These are phyloP conservation scores for Vireo altiloquus DNA, from an alignment of 2,113 vertebrate genomes.

Conservation along the genomic window DNA sequence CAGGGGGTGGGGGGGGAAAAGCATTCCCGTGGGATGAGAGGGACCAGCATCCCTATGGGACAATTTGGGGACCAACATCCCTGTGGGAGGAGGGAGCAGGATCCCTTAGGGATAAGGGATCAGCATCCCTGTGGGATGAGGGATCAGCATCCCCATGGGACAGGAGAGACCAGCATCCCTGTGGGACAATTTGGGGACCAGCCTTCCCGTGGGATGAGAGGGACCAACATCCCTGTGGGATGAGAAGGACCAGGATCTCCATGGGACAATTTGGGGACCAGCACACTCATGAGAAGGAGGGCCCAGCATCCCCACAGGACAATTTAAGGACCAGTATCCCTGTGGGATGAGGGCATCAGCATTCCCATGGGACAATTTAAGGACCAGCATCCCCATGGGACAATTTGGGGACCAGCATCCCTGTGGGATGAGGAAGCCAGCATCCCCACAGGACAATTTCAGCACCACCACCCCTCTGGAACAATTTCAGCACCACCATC, in stretches of 20 bases:
- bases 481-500: too few relatives aligned
- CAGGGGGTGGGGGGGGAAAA: background rate
- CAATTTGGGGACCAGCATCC: too few relatives aligned
- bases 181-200: fast-evolving
- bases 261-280: background rate
- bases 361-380: too few relatives aligned
- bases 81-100: too few relatives aligned
- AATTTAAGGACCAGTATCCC: background rate
- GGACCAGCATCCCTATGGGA: background rate
- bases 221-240: too few relatives aligned
- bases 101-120: background rate
- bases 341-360: too few relatives aligned
- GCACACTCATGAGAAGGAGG: too few relatives aligned
- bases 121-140: fast-evolving
- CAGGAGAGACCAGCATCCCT: background rate
- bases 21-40: background rate
- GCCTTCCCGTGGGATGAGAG: too few relatives aligned
- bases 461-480: too few relatives aligned
- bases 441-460: fast-evolving
- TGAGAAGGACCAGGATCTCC: too few relatives aligned
- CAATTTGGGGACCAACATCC: background rate
- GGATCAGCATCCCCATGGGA: too few relatives aligned
- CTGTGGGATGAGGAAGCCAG: too few relatives aligned
- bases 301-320: background rate
- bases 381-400: fast-evolving